Percentiles rank a stretch among this genome's conserved stretches.
Evolutionary conservation across 2,888 invertebrate species (phyloP).

Genomic region (Calameuta idolon): DNA sequence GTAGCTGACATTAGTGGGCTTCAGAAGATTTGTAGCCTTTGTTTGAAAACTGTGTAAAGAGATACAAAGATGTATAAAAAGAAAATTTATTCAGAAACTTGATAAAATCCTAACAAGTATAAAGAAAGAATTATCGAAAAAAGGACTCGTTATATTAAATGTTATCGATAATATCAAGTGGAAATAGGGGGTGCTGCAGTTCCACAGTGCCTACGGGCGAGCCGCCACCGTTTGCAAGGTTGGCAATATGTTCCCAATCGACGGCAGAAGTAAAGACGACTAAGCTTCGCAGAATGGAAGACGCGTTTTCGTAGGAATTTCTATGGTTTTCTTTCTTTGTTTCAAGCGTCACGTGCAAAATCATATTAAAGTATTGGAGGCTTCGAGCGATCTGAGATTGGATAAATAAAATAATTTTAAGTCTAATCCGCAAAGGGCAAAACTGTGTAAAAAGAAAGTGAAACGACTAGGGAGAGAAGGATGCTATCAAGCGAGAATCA

Average conservation of each 20-base stretch:
- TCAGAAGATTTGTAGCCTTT: no score
- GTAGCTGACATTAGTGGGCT: no score
- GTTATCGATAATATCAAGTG: no score
- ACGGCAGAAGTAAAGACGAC: not conserved
- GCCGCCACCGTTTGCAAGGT: not conserved
- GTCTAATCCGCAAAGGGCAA: not conserved
- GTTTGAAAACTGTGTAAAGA: no score
- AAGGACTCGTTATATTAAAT: no score
- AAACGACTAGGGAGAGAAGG: not conserved
- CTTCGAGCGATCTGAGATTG: not conserved
- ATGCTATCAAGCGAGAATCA: not conserved
- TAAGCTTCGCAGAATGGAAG: not conserved
- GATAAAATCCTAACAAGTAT: no score
- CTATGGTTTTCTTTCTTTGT: not conserved
- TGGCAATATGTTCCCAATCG: not conserved
- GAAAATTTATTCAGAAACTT: no score
- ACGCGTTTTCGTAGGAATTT: not conserved
- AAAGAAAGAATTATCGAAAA: no score
- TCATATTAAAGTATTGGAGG: not conserved
- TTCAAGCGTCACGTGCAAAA: not conserved
- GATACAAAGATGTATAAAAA: no score
- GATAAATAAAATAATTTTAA: not conserved
- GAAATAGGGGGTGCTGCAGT: no score
- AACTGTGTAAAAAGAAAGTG: not conserved
- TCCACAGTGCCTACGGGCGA: no score